phyloP scores from a whole-genome alignment of 2,797 vertebrate species.

The Sebastes itinus region DNA sequence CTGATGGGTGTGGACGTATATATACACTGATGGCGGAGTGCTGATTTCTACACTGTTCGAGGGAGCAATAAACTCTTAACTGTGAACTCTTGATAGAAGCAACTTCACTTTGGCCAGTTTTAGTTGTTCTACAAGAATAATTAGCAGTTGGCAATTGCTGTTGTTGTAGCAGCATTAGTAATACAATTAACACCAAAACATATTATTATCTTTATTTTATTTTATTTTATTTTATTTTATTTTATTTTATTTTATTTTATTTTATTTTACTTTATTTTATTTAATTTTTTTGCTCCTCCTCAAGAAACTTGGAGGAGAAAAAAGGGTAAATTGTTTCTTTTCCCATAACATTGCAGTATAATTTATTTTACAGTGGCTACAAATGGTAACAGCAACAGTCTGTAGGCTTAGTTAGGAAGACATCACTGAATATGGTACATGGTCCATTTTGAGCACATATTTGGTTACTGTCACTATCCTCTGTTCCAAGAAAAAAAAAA shows the following conservation, averaged over 20 bases:
- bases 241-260: no score
- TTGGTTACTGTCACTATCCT: constrained; percentile 36
- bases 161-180: background rate
- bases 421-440: constrained; percentile 36
- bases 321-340: background rate
- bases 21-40: constrained; percentile 12
- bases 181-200: background rate
- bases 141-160: background rate
- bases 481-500: constrained; percentile 5
- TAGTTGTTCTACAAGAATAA: background rate
- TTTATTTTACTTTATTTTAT: no score
- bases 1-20: constrained; percentile 23
- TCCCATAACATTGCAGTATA: background rate
- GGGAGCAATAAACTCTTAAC: constrained; percentile 4
- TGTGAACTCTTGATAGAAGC: background rate
- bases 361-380: constrained; percentile 18
- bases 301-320: background rate
- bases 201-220: background rate
- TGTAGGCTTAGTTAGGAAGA: constrained; percentile 40
- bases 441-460: background rate
- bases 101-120: constrained; percentile 6
- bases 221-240: no score
- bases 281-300: background rate
- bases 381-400: constrained; percentile 11
- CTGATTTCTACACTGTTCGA: background rate